Base-by-base conservation (phyloP, 2,888 invertebrate genomes). In the Dastarcus helophoroides region DNA sequence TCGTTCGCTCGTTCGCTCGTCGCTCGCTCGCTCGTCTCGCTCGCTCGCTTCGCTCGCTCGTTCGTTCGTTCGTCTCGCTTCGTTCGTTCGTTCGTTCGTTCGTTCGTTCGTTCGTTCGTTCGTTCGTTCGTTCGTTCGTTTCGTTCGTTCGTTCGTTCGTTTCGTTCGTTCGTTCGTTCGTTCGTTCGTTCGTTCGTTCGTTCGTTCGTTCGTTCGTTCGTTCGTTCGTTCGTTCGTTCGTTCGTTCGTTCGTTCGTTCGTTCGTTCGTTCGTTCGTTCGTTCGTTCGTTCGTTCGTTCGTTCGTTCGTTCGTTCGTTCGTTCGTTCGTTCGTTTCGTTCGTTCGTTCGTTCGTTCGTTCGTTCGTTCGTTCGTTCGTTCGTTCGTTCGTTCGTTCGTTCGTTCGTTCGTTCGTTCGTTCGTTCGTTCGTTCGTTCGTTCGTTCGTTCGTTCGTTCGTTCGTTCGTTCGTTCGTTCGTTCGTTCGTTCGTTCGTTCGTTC, bases 401-500 rank as follows among this genome's bases (percentile, higher is more conserved):
- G 19, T 19, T 19, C 19, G 19, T 19, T 19, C 19, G 19, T 19
- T 19, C 19, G 19, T 19, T 19, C 19, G 19, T 23, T 23, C 23
- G 9, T 23, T 23, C 23, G 9, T 23, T 23, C 23, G 9, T 23
- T 23, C 23, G 9, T 23, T 23, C 23, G 9, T 23, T 23, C 23
- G 9, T 23, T 23, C 23, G 9, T 23, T 23, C 23, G 7, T 23
- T 23, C 23, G 7, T 23, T 23, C 23, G 23, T 23, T 23, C 23
- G 23, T 7, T 23, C 23, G 23, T 23, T 23, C 23, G 23, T 23
- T 23, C 23, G 23, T 23, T 23, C 23, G 23, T 23, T 23, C 23
- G 23, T 23, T 23, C 23, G 23, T 23, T 23, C 23, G 23, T 23
- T 23, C 23, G 23, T 23, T 23, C 23, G 23, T 23, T 23, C 23